phyloP scores from a whole-genome alignment of 2,113 vertebrate species.

The Nothocercus julius region DNA sequence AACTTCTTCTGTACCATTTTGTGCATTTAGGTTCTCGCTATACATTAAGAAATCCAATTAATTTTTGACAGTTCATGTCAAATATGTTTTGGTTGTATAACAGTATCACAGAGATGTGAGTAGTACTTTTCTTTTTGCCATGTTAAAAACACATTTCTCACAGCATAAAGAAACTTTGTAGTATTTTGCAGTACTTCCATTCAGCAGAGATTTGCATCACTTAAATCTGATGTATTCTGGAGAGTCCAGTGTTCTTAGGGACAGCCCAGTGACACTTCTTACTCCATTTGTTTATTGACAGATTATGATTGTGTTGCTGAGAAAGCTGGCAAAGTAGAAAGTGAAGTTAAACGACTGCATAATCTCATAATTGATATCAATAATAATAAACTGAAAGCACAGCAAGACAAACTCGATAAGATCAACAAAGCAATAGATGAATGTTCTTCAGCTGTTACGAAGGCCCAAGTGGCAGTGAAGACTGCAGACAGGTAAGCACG shows the following conservation, averaged over 20 bases:
- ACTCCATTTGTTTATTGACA: constrained; percentile 27
- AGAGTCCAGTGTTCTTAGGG: background rate
- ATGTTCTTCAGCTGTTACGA: constrained; percentile 87
- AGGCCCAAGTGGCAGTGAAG: constrained; percentile 92
- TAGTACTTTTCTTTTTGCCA: background rate
- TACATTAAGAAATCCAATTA: background rate
- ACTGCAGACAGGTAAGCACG: constrained; percentile 82
- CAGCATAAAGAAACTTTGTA: background rate
- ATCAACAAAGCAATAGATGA: constrained; percentile 89
- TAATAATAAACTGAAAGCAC: constrained; percentile 88
- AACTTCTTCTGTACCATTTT: background rate
- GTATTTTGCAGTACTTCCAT: fast-evolving
- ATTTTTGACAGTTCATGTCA: background rate
- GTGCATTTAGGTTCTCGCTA: background rate
- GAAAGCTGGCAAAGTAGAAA: constrained; percentile 86
- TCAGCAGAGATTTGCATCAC: background rate
- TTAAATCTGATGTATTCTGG: background rate
- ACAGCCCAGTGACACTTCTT: background rate
- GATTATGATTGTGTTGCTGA: constrained; percentile 82
- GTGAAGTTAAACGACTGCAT: constrained; percentile 90
- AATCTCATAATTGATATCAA: constrained; percentile 91
- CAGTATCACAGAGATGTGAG: background rate
- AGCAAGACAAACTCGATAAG: constrained; percentile 90
- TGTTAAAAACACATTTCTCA: background rate
- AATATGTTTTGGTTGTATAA: background rate